Evolutionary conservation across 2,888 invertebrate species (phyloP).

Genomic region (Nasonovia ribisnigri): DNA sequence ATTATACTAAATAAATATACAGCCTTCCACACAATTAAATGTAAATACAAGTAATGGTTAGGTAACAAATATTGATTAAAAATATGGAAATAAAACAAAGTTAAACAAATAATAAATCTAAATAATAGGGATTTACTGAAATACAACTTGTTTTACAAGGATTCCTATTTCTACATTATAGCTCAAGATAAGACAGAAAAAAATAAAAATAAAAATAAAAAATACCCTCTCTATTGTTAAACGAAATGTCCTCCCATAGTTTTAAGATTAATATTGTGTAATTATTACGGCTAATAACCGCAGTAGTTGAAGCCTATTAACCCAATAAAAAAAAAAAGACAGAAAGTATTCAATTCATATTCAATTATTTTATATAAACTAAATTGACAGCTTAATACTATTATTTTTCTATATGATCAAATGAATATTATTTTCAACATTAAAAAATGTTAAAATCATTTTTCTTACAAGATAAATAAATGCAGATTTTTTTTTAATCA

Average conservation of each 20-base stretch:
- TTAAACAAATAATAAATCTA: not conserved
- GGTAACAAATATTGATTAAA: conserved; percentile 37
- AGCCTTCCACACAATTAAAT: not conserved
- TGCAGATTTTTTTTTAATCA: not conserved
- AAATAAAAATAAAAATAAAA: too few species aligned
- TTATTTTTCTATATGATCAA: not conserved
- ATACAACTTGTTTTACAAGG: not conserved
- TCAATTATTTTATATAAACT: not conserved
- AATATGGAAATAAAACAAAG: not conserved
- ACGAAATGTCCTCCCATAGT: too few species aligned
- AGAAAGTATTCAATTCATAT: not conserved
- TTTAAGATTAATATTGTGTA: too few species aligned
- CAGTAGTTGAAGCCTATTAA: too few species aligned
- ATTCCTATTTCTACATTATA: not conserved
- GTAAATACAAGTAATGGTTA: not conserved
- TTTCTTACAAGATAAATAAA: not conserved
- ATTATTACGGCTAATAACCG: too few species aligned
- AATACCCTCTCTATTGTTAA: too few species aligned
- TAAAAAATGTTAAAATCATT: not conserved
- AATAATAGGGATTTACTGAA: not conserved
- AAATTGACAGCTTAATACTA: not conserved
- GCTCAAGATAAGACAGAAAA: not conserved
- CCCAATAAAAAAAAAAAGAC: too few species aligned
- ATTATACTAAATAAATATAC: not conserved
- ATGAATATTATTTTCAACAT: not conserved